These are phyloP conservation scores for Saccostrea glomerata DNA, from an alignment of 1,140 invertebrate species.

Conservation along the genomic window DNA sequence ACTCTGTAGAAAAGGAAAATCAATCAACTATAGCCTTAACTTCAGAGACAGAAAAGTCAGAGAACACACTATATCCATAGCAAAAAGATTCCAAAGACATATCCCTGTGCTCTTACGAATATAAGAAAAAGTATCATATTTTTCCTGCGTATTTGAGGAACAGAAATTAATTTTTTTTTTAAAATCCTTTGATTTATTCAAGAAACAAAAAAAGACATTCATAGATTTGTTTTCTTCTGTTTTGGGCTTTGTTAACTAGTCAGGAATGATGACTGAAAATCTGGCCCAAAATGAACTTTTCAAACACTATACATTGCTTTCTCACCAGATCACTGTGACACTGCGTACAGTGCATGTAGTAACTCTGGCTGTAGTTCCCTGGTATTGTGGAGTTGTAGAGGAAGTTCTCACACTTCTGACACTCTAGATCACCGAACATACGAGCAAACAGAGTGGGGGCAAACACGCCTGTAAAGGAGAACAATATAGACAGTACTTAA, in stretches of 20 bases:
- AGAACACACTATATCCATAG: too few relatives aligned
- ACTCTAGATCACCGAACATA: slow-evolving; percentile 71
- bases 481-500: too few relatives aligned
- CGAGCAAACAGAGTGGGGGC: slow-evolving; percentile 75
- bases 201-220: too few relatives aligned
- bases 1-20: slow-evolving; percentile 57
- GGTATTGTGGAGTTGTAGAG: slow-evolving; percentile 45
- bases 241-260: too few relatives aligned
- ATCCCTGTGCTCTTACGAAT: too few relatives aligned
- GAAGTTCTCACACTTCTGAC: slow-evolving; percentile 67
- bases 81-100: too few relatives aligned
- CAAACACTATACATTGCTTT: background rate
- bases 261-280: background rate
- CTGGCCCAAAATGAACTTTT: background rate
- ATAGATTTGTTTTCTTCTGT: too few relatives aligned
- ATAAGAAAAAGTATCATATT: too few relatives aligned
- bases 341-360: slow-evolving; percentile 61
- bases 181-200: too few relatives aligned
- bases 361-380: slow-evolving; percentile 30
- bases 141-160: too few relatives aligned
- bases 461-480: slow-evolving; percentile 68
- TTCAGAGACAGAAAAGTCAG: too few relatives aligned
- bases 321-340: slow-evolving; percentile 58
- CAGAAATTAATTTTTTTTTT: too few relatives aligned
- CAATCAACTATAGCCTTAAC: background rate